Conservation (phyloP, 2,113 vertebrate species). For the Psittacara wagleri region DNA sequence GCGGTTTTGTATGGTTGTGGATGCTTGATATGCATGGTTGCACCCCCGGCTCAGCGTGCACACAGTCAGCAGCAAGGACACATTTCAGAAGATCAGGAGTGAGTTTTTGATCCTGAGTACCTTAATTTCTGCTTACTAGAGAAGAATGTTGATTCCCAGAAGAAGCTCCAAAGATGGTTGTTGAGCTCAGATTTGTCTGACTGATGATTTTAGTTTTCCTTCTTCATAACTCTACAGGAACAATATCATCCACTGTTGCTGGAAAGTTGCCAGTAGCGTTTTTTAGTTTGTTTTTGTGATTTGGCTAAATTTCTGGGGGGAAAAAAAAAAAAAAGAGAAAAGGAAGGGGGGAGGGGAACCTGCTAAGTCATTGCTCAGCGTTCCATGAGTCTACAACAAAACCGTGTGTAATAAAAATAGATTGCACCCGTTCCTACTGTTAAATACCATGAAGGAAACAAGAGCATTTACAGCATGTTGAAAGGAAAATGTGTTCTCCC, state of each 20-base stretch:
- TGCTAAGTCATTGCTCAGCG: slow-evolving; percentile 10
- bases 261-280: neutral
- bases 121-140: neutral
- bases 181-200: neutral
- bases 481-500: slow-evolving; percentile 37
- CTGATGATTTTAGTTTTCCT: slow-evolving; percentile 10
- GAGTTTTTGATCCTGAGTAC: neutral
- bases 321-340: neutral
- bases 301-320: slow-evolving; percentile 19
- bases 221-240: slow-evolving; percentile 10
- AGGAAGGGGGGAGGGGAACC: neutral
- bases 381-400: slow-evolving; percentile 30
- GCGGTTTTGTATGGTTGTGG: slow-evolving; percentile 12
- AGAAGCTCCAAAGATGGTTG: neutral
- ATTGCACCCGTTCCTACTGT: slow-evolving; percentile 33
- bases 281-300: slow-evolving; percentile 50
- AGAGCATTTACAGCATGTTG: slow-evolving; percentile 49
- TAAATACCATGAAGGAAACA: slow-evolving; percentile 56
- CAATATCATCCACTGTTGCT: slow-evolving; percentile 31
- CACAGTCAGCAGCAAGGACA: neutral
- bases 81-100: neutral
- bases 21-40: neutral
- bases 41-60: neutral
- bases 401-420: slow-evolving; percentile 48
- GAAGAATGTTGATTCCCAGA: slow-evolving; percentile 41